These are phyloP conservation scores for human DNA, from an alignment of 2,113 vertebrate genomes.

Conservation along the genomic window DNA sequence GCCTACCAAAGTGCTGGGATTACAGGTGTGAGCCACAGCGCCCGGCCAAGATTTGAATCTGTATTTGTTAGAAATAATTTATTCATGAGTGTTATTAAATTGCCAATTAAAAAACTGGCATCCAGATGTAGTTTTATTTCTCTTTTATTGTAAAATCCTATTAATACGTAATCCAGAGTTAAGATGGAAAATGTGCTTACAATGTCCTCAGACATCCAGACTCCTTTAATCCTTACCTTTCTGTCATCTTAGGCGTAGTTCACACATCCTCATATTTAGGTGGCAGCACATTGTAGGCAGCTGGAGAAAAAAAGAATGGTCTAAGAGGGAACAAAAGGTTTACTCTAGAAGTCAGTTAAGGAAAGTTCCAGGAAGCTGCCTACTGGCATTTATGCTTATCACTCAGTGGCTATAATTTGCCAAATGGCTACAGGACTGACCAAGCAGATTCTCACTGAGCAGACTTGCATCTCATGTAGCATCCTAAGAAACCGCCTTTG, in stretches of 20 bases:
- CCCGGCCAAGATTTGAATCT: background rate
- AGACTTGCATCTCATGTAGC: background rate
- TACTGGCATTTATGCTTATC: background rate
- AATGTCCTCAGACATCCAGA: background rate
- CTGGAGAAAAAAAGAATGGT: background rate
- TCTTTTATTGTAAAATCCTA: background rate
- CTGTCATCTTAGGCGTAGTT: rapidly evolving
- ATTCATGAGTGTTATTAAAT: background rate
- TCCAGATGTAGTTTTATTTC: background rate
- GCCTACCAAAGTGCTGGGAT: too few species aligned
- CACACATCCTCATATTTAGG: background rate
- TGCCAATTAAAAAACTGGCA: background rate
- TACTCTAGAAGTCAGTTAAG: background rate
- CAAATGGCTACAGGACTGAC: background rate
- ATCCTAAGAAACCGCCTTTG: background rate
- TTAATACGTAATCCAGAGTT: background rate
- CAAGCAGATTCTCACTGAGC: background rate
- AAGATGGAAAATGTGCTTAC: background rate
- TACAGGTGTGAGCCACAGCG: too few species aligned
- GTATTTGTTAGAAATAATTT: background rate
- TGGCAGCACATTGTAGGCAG: background rate
- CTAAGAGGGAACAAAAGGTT: background rate
- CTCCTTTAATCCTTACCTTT: background rate
- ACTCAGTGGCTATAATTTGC: background rate
- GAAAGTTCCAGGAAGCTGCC: background rate